Percentiles rank a stretch among this genome's conserved stretches.
These are phyloP conservation scores for Tachystola acroxantha DNA, from an alignment of 2,888 invertebrate genomes.

Conservation along the genomic window DNA sequence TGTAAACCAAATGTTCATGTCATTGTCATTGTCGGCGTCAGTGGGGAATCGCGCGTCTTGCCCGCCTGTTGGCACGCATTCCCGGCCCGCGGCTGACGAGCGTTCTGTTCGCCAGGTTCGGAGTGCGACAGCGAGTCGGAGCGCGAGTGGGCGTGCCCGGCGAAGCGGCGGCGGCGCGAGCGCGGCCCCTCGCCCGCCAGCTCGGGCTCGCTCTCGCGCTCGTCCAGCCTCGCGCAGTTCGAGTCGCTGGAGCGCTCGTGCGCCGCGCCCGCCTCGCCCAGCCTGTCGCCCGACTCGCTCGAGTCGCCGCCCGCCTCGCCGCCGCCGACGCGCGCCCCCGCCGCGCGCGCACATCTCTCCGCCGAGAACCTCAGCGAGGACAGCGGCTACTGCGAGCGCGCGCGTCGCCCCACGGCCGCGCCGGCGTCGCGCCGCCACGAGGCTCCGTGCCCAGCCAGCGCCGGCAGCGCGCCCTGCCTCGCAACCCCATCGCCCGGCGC, in stretches of 20 bases:
- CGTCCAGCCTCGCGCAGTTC: conserved; percentile 90
- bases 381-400: conserved; percentile 85
- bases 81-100: conserved; percentile 14
- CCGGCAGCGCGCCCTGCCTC: conserved; percentile 65
- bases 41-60: conserved; percentile 27
- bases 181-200: conserved; percentile 60
- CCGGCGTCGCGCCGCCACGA: conserved; percentile 49
- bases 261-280: conserved; percentile 62
- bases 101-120: conserved; percentile 46
- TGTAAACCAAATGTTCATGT: conserved; percentile 49
- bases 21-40: conserved; percentile 65
- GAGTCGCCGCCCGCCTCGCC: conserved; percentile 64
- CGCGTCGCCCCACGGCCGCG: conserved; percentile 52
- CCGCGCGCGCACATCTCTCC: conserved; percentile 77
- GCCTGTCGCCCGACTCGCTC: conserved; percentile 69
- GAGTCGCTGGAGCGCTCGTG: conserved; percentile 85
- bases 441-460: conserved; percentile 39
- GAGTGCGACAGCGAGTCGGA: conserved; percentile 83
- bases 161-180: conserved; percentile 84
- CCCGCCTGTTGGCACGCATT: neutral
- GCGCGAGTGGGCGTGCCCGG: conserved; percentile 86
- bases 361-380: conserved; percentile 89
- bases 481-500: conserved; percentile 37
- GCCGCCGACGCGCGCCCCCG: conserved; percentile 49
- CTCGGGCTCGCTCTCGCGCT: conserved; percentile 83